A percentile compares a stretch with the other conserved stretches of the same genome.
phyloP scores from a whole-genome alignment of 2,113 vertebrate genomes.

The Crypturellus undulatus region DNA sequence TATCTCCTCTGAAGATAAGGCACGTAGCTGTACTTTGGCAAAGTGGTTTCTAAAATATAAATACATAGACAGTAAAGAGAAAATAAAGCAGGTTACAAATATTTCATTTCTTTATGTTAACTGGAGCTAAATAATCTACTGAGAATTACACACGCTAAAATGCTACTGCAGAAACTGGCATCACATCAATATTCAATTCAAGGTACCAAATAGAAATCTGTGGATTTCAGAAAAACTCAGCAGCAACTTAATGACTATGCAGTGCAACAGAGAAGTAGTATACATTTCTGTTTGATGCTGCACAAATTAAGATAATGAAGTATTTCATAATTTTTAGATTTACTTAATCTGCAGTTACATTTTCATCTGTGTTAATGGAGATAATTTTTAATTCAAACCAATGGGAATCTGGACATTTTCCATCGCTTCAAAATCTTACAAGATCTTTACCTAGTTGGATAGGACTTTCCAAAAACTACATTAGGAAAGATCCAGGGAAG shows the following conservation, averaged over 20 bases:
- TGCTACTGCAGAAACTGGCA: not conserved
- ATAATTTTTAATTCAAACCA: not conserved
- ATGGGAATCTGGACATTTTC: not conserved
- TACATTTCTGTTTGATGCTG: not conserved
- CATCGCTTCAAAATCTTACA: not conserved
- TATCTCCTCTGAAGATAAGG: slow-evolving; percentile 79
- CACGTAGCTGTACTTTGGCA: slow-evolving; percentile 80
- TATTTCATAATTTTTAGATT: no score
- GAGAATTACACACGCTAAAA: not conserved
- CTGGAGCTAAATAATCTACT: not conserved
- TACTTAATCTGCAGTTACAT: no score
- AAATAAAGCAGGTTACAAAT: not conserved
- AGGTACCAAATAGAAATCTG: not conserved
- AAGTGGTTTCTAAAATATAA: slow-evolving; percentile 83
- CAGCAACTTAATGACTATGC: not conserved
- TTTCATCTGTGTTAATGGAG: no score
- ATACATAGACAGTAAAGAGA: not conserved
- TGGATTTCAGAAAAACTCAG: not conserved
- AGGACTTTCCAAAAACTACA: not conserved
- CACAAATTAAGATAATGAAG: not conserved
- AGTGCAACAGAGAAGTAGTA: not conserved
- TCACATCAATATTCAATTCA: not conserved
- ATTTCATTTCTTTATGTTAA: not conserved
- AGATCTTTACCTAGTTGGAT: not conserved
- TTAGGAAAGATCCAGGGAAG: not conserved